Percentiles rank a stretch among this genome's conserved stretches.
Conservation (phyloP, 2,113 vertebrate species). For the Epinephelus moara region DNA sequence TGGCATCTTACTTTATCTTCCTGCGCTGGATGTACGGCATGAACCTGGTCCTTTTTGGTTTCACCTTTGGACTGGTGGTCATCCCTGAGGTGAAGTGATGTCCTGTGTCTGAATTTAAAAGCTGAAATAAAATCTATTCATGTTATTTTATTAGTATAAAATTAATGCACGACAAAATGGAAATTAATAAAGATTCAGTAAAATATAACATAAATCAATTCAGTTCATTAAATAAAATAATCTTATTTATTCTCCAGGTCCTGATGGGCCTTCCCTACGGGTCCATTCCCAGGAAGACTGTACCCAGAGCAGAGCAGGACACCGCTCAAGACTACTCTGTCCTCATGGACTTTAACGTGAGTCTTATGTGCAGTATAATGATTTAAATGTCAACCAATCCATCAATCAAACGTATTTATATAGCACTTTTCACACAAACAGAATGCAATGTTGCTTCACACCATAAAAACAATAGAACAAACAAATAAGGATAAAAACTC, state of each 20-base stretch:
- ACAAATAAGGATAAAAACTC: too few relatives aligned
- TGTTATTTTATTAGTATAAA: not conserved
- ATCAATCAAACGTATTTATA: too few relatives aligned
- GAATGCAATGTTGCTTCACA: too few relatives aligned
- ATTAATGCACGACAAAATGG: not conserved
- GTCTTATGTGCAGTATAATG: conserved; percentile 24
- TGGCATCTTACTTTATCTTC: conserved; percentile 99
- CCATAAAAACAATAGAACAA: too few relatives aligned
- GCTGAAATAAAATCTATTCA: not conserved
- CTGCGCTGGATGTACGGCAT: conserved; percentile 99
- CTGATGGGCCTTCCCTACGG: conserved; percentile 97
- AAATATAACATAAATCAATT: not conserved
- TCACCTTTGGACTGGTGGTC: conserved; percentile 97
- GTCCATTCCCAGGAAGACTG: conserved; percentile 95
- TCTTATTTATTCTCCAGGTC: conserved; percentile 78
- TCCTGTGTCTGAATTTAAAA: not conserved
- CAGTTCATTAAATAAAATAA: not conserved
- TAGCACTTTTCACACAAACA: too few relatives aligned
- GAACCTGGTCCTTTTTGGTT: conserved; percentile 96
- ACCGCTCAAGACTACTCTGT: conserved; percentile 96
- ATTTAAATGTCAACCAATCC: not conserved
- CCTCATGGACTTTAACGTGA: conserved; percentile 97
- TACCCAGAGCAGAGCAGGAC: conserved; percentile 91
- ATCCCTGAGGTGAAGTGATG: conserved; percentile 91
- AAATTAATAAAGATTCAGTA: not conserved